phyloP scores from a whole-genome alignment of 2,113 vertebrate species.

The Felis catus region F.catus_Fca126_mat1.0 CM031419.1:53425501-53426000 shows the following conservation, averaged over 20 bases:
- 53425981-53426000: neutral
- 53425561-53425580: neutral
- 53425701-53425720: neutral
- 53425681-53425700: neutral
- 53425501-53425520: neutral
- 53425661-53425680: neutral
- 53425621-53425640: neutral
- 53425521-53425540: conserved; percentile 2
- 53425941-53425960: neutral
- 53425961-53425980: neutral
- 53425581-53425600: neutral
- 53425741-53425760: too few species aligned
- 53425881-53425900: too few species aligned
- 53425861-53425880: too few species aligned
- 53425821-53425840: too few species aligned
- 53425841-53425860: too few species aligned
- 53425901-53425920: neutral
- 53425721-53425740: too few species aligned
- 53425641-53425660: neutral
- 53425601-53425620: neutral
- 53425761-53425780: too few species aligned
- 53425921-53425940: neutral
- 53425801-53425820: too few species aligned
- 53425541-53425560: neutral
- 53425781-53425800: too few species aligned